These are phyloP conservation scores for Siderastrea radians DNA, from an alignment of 92 coral and sea anemone species.

Conservation along the genomic window DNA sequence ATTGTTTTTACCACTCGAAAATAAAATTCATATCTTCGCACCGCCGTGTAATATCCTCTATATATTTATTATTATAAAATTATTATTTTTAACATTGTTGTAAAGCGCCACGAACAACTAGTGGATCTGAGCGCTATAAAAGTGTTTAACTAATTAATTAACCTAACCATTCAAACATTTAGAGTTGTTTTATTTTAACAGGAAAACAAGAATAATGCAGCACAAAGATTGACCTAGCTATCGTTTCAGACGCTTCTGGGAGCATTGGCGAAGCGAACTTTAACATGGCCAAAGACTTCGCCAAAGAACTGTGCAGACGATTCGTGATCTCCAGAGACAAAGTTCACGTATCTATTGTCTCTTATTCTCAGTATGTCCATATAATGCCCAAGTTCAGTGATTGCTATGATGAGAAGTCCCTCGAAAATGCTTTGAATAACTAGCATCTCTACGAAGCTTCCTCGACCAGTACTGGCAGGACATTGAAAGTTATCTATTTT, in stretches of 20 bases:
- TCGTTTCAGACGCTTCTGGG: conserved; percentile 62
- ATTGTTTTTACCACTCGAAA: too few relatives aligned
- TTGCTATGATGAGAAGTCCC: not conserved
- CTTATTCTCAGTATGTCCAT: conserved; percentile 41
- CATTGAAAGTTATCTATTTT: not conserved
- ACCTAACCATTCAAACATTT: too few relatives aligned
- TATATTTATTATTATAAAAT: too few relatives aligned
- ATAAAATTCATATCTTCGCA: too few relatives aligned
- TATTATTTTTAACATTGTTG: too few relatives aligned
- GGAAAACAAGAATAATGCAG: conserved; percentile 25
- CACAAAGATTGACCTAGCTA: conserved; percentile 58
- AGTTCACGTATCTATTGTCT: conserved; percentile 40
- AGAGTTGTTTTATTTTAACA: not conserved
- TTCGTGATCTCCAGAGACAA: conserved; percentile 25
- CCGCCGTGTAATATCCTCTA: too few relatives aligned
- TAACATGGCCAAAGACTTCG: conserved; percentile 39
- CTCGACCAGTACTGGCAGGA: conserved; percentile 27
- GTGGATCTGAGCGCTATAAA: too few relatives aligned
- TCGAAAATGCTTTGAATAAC: not conserved
- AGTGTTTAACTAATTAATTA: too few relatives aligned
- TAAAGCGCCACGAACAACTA: too few relatives aligned
- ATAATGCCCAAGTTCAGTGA: conserved; percentile 25
- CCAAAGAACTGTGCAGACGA: conserved; percentile 36
- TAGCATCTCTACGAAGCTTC: conserved; percentile 42
- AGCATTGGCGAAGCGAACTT: conserved; percentile 60